Percentiles rank a stretch among this genome's conserved stretches.
These are phyloP conservation scores for Thamnaconus septentrionalis DNA, from an alignment of 2,113 vertebrate genomes.

Conservation along the genomic window DNA sequence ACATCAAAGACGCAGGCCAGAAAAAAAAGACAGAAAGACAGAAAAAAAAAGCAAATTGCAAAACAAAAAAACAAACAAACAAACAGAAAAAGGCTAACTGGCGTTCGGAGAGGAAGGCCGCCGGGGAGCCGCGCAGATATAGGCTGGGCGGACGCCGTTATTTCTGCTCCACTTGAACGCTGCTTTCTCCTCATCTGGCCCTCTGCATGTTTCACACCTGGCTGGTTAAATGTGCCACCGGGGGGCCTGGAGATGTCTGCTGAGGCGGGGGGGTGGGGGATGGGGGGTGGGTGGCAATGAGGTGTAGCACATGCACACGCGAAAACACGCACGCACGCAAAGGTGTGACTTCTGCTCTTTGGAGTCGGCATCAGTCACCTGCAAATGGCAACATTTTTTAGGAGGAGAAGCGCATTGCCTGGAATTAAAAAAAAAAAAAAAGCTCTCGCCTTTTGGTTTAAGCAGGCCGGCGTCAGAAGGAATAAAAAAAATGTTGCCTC, in stretches of 20 bases:
- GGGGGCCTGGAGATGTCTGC: constrained; percentile 32
- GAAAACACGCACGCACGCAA: constrained; percentile 15
- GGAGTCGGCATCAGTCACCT: background rate
- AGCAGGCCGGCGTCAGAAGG: constrained; percentile 5
- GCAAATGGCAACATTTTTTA: too few species aligned
- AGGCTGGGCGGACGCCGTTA: constrained; percentile 28
- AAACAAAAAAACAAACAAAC: background rate
- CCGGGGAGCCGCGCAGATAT: constrained; percentile 34
- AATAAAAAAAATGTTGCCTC: constrained; percentile 23
- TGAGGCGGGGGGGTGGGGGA: constrained; percentile 33
- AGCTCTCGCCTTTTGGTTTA: constrained; percentile 24
- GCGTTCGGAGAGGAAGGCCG: constrained; percentile 26
- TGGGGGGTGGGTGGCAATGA: constrained; percentile 22
- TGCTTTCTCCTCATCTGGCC: constrained; percentile 60
- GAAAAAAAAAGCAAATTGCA: constrained; percentile 35
- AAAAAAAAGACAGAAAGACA: too few species aligned
- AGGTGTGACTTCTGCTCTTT: constrained; percentile 5
- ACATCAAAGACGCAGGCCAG: constrained; percentile 40
- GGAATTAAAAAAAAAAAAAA: constrained; percentile 1
- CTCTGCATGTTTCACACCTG: constrained; percentile 66
- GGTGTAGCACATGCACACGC: constrained; percentile 5
- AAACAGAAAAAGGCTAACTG: constrained; percentile 30
- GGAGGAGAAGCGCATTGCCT: too few species aligned
- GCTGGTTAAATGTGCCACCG: constrained; percentile 65
- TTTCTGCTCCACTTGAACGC: constrained; percentile 54